Percentiles rank a stretch among this genome's conserved stretches.
Conservation (phyloP, 2,888 invertebrate genomes). For the Dicroscelio sp. region DNA sequence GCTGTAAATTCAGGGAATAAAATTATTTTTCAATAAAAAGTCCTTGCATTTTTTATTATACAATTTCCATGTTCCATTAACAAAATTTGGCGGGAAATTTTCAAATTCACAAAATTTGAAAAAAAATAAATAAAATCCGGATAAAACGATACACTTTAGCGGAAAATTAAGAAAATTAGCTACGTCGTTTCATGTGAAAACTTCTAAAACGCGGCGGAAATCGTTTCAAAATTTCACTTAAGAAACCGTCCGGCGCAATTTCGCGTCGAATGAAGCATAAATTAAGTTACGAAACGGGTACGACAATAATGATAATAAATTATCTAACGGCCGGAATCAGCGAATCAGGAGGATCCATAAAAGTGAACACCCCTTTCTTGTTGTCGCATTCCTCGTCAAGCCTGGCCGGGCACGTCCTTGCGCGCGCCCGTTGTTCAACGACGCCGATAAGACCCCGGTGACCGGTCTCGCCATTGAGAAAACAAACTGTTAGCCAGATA, state of each 20-base stretch:
- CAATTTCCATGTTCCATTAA: too few species aligned
- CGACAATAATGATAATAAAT: conserved; percentile 51
- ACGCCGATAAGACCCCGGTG: conserved; percentile 53
- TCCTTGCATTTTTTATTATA: too few species aligned
- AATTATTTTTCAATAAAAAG: too few species aligned
- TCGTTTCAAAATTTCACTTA: background rate
- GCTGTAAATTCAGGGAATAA: too few species aligned
- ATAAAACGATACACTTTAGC: too few species aligned
- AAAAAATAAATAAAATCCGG: too few species aligned
- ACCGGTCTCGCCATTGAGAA: conserved; percentile 46
- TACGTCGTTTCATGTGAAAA: too few species aligned
- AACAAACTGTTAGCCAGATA: conserved; percentile 56
- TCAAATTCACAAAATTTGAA: too few species aligned
- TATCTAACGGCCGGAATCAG: conserved; percentile 48
- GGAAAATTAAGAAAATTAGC: too few species aligned
- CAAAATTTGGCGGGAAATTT: too few species aligned
- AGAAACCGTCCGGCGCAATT: background rate
- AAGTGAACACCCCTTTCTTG: conserved; percentile 69
- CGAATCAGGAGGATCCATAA: conserved; percentile 60
- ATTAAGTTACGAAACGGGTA: conserved; percentile 39
- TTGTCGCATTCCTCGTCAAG: conserved; percentile 86
- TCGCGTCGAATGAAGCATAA: conserved; percentile 16
- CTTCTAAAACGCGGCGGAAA: too few species aligned
- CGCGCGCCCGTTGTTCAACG: conserved; percentile 59
- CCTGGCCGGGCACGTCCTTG: conserved; percentile 85